A percentile compares a stretch with the other conserved stretches of the same genome.
Conservation (phyloP, 2,888 invertebrate genomes). For the Cryptus armator region DNA sequence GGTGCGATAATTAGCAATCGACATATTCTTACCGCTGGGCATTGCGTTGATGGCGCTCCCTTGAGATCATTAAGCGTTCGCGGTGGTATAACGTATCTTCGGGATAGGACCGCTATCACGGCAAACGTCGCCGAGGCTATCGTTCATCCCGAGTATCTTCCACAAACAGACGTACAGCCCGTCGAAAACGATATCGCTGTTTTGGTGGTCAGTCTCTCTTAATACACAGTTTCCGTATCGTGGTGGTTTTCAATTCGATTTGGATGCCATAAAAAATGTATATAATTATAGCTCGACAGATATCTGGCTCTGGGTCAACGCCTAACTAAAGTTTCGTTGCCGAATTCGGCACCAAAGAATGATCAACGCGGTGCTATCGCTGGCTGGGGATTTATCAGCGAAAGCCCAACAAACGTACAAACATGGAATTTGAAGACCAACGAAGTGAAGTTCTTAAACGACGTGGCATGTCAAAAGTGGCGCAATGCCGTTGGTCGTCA, state of each 20-base stretch:
- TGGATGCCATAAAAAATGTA: neutral
- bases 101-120: neutral
- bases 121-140: neutral
- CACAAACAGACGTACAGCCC: neutral
- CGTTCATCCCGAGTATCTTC: neutral
- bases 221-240: neutral
- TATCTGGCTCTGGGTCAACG: neutral
- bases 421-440: neutral
- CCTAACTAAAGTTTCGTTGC: neutral
- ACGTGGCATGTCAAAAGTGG: neutral
- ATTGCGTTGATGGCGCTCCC: neutral
- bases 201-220: neutral
- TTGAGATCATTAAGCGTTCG: neutral
- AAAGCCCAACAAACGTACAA: neutral
- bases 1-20: conserved; percentile 1
- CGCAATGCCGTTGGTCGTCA: neutral
- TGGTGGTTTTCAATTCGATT: too few relatives aligned
- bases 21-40: conserved; percentile 15
- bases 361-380: neutral
- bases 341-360: neutral
- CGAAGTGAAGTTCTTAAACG: neutral
- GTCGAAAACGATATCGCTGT: neutral
- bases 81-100: neutral
- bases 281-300: conserved; percentile 13
- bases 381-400: conserved; percentile 6